A percentile compares a stretch with the other conserved stretches of the same genome.
These are phyloP conservation scores for Idaea straminata DNA, from an alignment of 2,888 invertebrate species.

Conservation along the genomic window DNA sequence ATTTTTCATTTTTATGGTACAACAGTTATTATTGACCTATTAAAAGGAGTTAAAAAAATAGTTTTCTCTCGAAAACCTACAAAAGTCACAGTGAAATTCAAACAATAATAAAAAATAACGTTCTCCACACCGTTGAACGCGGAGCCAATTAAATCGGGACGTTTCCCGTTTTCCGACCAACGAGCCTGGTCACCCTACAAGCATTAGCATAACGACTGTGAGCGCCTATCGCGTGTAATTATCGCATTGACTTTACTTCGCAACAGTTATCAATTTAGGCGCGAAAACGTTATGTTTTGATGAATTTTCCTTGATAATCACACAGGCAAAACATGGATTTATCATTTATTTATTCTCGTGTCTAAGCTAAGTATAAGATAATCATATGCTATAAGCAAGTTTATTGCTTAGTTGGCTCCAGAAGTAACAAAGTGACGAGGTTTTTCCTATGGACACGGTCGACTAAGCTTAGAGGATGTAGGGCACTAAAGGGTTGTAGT, in stretches of 20 bases:
- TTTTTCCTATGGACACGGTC: too few species aligned
- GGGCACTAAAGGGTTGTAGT: too few species aligned
- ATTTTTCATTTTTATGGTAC: too few species aligned
- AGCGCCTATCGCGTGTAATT: constrained; percentile 44
- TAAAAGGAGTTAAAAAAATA: neutral
- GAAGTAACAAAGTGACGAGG: too few species aligned
- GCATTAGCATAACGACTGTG: constrained; percentile 40
- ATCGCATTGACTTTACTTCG: constrained; percentile 43
- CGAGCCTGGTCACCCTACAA: constrained; percentile 30
- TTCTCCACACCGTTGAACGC: constrained; percentile 6
- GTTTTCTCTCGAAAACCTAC: neutral
- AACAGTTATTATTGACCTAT: neutral
- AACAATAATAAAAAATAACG: constrained; percentile 9
- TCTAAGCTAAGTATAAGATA: too few species aligned
- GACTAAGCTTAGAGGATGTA: too few species aligned
- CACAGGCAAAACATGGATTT: too few species aligned
- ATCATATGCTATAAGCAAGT: too few species aligned
- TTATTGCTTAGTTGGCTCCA: too few species aligned
- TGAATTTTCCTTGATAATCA: constrained; percentile 24
- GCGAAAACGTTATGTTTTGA: constrained; percentile 31
- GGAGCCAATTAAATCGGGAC: neutral
- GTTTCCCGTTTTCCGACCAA: constrained; percentile 1
- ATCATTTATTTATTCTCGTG: too few species aligned
- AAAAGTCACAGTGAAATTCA: neutral
- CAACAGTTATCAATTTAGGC: constrained; percentile 36